Evolutionary conservation across 2,888 invertebrate genomes (phyloP).

Genomic region (Leptopilina drosophilae): DNA sequence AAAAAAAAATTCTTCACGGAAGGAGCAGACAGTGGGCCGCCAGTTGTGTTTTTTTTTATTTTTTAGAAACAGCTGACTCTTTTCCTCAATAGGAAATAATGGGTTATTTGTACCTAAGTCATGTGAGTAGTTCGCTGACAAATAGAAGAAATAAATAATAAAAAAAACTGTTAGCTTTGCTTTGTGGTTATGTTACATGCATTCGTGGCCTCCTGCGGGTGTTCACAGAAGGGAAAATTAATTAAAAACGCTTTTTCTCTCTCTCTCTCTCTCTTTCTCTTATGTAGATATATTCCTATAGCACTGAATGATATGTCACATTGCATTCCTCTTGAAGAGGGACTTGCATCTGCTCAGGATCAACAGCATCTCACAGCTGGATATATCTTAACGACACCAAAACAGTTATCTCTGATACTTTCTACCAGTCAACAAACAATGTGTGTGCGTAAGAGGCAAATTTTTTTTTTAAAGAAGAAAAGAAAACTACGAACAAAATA

Average conservation of each 20-base stretch:
- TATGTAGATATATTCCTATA: no score
- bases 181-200: background rate
- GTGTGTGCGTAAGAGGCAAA: background rate
- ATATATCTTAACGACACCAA: conserved; percentile 17
- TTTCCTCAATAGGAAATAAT: background rate
- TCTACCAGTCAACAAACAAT: background rate
- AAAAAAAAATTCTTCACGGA: background rate
- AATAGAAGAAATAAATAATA: background rate
- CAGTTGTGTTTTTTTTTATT: conserved; percentile 14
- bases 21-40: background rate
- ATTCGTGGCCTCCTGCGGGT: background rate
- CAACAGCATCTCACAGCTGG: conserved; percentile 28
- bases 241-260: background rate
- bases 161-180: conserved; percentile 7
- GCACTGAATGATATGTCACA: conserved; percentile 11
- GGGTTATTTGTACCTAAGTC: background rate
- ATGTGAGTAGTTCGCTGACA: background rate
- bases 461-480: background rate
- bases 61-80: conserved; percentile 12
- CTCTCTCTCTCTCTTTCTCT: background rate
- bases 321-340: conserved; percentile 13
- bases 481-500: no score
- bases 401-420: conserved; percentile 32
- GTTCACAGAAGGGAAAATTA: conserved; percentile 22
- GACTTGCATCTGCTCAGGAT: conserved; percentile 27